Percentiles rank a stretch among this genome's conserved stretches.
Evolutionary conservation across 2,113 vertebrate genomes (phyloP).

Genomic region (Nerophis ophidion): DNA sequence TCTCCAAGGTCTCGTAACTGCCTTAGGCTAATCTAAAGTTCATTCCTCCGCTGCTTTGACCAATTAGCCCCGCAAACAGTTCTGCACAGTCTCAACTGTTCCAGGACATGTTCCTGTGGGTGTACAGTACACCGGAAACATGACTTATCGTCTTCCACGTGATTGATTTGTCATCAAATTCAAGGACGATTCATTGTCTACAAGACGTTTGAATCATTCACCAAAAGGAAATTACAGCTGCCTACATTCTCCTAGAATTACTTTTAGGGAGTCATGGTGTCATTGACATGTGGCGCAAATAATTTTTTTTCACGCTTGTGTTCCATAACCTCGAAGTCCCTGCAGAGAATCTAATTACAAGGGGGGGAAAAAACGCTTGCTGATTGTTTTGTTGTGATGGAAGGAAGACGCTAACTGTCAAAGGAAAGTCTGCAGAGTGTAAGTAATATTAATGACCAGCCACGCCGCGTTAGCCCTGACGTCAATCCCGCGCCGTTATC

Average conservation of each 20-base stretch:
- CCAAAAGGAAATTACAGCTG: conserved; percentile 45
- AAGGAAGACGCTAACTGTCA: conserved; percentile 48
- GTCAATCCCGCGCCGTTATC: conserved; percentile 8
- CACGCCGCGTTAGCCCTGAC: conserved; percentile 17
- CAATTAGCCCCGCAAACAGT: conserved; percentile 58
- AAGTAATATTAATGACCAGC: conserved; percentile 39
- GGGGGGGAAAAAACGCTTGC: conserved; percentile 22
- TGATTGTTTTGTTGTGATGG: conserved; percentile 44
- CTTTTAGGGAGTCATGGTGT: conserved; percentile 52
- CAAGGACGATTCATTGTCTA: conserved; percentile 17
- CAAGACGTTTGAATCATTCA: conserved; percentile 41
- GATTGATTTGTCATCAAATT: conserved; percentile 38
- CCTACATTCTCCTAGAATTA: conserved; percentile 47
- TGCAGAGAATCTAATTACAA: conserved; percentile 59
- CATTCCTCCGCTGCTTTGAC: conserved; percentile 59
- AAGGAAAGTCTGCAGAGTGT: conserved; percentile 24
- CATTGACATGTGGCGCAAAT: conserved; percentile 58
- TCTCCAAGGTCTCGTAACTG: conserved; percentile 62
- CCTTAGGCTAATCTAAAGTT: conserved; percentile 61
- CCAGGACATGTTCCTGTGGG: conserved; percentile 63
- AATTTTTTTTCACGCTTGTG: conserved; percentile 27
- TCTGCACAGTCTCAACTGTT: conserved; percentile 59
- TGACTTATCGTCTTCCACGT: conserved; percentile 35
- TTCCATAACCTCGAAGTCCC: conserved; percentile 50
- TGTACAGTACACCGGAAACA: conserved; percentile 45